phyloP scores from a whole-genome alignment of 2,888 invertebrate species.

The Carabus problematicus region DNA sequence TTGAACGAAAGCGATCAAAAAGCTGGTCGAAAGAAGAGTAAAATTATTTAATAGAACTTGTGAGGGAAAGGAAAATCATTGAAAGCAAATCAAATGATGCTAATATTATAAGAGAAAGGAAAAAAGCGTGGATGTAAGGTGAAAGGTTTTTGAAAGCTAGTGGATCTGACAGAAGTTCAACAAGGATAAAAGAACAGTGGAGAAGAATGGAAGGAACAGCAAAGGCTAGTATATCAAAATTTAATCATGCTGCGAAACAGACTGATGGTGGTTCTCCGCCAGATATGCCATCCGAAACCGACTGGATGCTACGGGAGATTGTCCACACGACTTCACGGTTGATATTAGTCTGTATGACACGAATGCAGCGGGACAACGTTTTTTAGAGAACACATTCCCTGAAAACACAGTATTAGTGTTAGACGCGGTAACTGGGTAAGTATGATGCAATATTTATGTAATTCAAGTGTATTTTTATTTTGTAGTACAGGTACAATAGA shows the following conservation, averaged over 20 bases:
- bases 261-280: slow-evolving; percentile 19
- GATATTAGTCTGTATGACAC: slow-evolving; percentile 10
- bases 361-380: neutral
- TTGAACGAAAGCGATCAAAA: no score
- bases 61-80: no score
- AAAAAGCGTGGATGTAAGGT: slow-evolving; percentile 11
- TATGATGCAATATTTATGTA: neutral
- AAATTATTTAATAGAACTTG: no score
- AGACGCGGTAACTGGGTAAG: slow-evolving; percentile 10
- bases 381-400: neutral
- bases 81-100: no score
- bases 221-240: slow-evolving; percentile 10
- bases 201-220: slow-evolving; percentile 14
- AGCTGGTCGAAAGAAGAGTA: no score
- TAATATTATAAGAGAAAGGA: neutral
- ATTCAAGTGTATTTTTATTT: neutral
- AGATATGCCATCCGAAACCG: neutral
- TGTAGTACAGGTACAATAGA: no score
- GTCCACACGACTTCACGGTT: slow-evolving; percentile 6
- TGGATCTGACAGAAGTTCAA: slow-evolving; percentile 4
- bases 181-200: slow-evolving; percentile 21
- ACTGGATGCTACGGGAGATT: slow-evolving; percentile 5
- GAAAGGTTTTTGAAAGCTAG: neutral
- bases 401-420: neutral
- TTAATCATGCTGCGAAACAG: slow-evolving; percentile 3